These are phyloP conservation scores for Thaumetopoea pityocampa DNA, from an alignment of 1,140 invertebrate genomes.

Conservation along the genomic window DNA sequence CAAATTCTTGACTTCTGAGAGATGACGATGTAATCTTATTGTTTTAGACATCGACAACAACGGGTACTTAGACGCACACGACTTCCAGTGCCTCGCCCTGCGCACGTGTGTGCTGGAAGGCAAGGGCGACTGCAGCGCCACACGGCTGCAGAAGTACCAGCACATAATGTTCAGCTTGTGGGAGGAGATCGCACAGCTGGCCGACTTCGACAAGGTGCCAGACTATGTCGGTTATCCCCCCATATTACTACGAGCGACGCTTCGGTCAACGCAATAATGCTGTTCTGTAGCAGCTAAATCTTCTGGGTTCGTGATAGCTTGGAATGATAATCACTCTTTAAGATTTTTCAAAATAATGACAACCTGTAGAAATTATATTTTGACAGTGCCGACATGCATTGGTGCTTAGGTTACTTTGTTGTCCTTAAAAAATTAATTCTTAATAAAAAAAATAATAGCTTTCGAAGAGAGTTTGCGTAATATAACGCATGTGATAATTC, in stretches of 20 bases:
- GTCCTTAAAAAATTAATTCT: no score
- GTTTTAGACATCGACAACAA: constrained; percentile 88
- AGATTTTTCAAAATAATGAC: no score
- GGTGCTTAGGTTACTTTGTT: no score
- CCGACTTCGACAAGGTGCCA: constrained; percentile 89
- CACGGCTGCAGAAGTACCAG: constrained; percentile 84
- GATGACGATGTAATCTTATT: background rate
- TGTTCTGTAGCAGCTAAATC: constrained; percentile 6
- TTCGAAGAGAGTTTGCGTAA: no score
- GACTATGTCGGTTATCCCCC: constrained; percentile 68
- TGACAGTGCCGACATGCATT: no score
- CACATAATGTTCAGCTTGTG: constrained; percentile 88
- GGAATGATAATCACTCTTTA: no score
- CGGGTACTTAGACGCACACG: constrained; percentile 86
- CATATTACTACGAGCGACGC: constrained; percentile 37
- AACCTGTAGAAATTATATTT: no score
- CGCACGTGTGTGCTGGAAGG: constrained; percentile 88
- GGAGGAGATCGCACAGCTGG: constrained; percentile 89
- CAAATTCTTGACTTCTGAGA: constrained; percentile 1
- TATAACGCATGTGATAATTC: no score
- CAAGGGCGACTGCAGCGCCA: constrained; percentile 85
- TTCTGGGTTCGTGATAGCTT: constrained; percentile 3
- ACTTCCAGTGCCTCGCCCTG: constrained; percentile 88
- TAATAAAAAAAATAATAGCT: no score
- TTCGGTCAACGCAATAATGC: constrained; percentile 19